A percentile compares a stretch with the other conserved stretches of the same genome.
Evolutionary conservation across 2,113 vertebrate species (phyloP).

Genomic region (Corythornis vintsioides): DNA sequence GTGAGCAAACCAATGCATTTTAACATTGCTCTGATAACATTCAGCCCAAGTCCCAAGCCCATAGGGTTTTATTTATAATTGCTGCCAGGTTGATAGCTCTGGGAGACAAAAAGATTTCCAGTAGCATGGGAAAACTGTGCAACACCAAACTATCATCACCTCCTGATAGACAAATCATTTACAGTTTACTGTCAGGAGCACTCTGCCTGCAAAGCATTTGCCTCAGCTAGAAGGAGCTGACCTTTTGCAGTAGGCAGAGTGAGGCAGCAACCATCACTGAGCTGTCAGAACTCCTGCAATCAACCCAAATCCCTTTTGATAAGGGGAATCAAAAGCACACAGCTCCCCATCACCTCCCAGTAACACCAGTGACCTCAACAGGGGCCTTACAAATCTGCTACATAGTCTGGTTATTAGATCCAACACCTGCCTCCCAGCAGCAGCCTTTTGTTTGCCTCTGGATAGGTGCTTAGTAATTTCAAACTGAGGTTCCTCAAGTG

Average conservation of each 20-base stretch:
- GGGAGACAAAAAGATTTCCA: constrained; percentile 1
- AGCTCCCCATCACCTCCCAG: background rate
- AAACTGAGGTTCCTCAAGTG: background rate
- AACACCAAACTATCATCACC: constrained; percentile 9
- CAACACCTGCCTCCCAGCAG: background rate
- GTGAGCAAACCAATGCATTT: background rate
- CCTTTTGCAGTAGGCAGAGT: constrained; percentile 53
- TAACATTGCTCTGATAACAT: background rate
- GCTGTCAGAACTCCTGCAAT: constrained; percentile 46
- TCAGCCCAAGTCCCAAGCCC: background rate
- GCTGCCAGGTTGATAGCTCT: constrained; percentile 2
- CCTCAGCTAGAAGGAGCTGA: constrained; percentile 3
- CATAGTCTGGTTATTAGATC: background rate
- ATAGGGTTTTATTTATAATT: background rate
- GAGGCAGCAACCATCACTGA: background rate
- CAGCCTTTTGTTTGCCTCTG: background rate
- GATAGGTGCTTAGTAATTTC: background rate
- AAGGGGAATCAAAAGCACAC: constrained; percentile 30
- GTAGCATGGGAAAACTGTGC: constrained; percentile 8
- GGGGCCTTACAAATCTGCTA: constrained; percentile 14
- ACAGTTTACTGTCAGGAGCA: constrained; percentile 33
- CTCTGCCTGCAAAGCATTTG: constrained; percentile 23
- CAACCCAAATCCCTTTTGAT: constrained; percentile 62
- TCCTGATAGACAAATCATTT: constrained; percentile 39
- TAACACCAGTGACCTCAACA: background rate